Conservation (phyloP, 2,113 vertebrate genomes). For the Heterotilapia buettikoferi region DNA sequence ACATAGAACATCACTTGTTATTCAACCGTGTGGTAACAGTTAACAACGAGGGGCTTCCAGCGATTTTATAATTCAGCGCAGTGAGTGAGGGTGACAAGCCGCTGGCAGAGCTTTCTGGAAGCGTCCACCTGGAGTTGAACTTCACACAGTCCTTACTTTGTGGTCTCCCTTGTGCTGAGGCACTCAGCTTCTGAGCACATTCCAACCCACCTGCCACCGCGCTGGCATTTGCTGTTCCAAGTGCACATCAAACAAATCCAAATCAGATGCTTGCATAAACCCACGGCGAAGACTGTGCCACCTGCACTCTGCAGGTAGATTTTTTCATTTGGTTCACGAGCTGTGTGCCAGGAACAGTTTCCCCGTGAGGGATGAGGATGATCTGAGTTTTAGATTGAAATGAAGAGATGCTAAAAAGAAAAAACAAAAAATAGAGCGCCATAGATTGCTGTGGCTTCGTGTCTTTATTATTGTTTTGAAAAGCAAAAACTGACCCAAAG, state of each 20-base stretch:
- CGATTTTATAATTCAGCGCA: constrained; percentile 17
- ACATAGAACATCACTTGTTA: background rate
- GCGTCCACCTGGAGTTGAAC: constrained; percentile 30
- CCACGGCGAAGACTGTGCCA: constrained; percentile 29
- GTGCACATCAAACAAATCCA: constrained; percentile 63
- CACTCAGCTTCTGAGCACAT: constrained; percentile 50
- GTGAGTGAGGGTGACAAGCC: background rate
- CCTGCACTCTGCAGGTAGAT: constrained; percentile 53
- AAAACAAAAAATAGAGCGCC: background rate
- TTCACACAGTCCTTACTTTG: constrained; percentile 49
- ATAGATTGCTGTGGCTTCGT: background rate
- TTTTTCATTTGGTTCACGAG: constrained; percentile 34
- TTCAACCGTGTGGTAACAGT: background rate
- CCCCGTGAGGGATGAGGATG: background rate
- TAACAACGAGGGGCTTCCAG: background rate
- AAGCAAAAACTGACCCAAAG: background rate
- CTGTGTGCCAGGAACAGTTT: constrained; percentile 10
- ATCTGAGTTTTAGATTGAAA: constrained; percentile 27
- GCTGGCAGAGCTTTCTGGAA: constrained; percentile 40
- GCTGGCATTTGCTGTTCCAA: constrained; percentile 44
- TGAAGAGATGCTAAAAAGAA: background rate
- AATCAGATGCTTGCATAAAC: constrained; percentile 41
- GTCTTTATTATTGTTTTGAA: background rate
- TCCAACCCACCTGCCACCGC: constrained; percentile 65
- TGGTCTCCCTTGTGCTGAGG: constrained; percentile 28